These are phyloP conservation scores for Chalcosyrphus nemorum DNA, from an alignment of 2,888 invertebrate genomes.

Conservation along the genomic window DNA sequence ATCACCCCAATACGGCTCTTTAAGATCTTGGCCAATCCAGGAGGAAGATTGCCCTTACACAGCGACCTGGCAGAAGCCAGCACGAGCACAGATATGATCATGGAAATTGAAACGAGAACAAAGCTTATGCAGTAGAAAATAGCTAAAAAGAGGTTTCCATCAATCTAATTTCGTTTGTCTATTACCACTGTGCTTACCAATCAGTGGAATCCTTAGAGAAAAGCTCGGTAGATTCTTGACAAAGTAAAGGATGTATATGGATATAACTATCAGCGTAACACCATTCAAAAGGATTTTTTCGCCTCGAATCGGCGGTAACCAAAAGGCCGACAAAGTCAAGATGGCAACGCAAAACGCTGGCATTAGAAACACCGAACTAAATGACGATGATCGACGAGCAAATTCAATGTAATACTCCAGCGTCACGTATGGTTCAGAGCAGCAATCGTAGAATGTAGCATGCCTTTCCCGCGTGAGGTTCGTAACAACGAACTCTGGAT, in stretches of 20 bases:
- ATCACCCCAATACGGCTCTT: conserved; percentile 66
- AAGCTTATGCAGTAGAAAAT: conserved; percentile 83
- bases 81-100: conserved; percentile 83
- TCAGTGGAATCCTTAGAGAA: conserved; percentile 79
- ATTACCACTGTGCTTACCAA: no score
- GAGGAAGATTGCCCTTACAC: conserved; percentile 70
- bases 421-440: conserved; percentile 84
- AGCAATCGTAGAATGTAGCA: conserved; percentile 82
- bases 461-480: conserved; percentile 77
- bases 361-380: conserved; percentile 84
- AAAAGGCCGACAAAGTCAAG: conserved; percentile 84
- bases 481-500: conserved; percentile 79
- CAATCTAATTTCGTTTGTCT: neutral
- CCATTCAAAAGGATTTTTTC: conserved; percentile 85
- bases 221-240: conserved; percentile 82
- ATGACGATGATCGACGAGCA: conserved; percentile 83
- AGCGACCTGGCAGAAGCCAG: conserved; percentile 76
- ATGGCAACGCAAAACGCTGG: conserved; percentile 85
- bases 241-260: conserved; percentile 85
- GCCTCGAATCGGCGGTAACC: conserved; percentile 85
- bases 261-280: conserved; percentile 83
- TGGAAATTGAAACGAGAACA: conserved; percentile 83
- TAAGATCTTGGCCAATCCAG: conserved; percentile 64
- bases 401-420: conserved; percentile 83
- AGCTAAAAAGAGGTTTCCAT: conserved; percentile 80